Base-by-base conservation (phyloP, 1,140 invertebrate species). In the Lucilia cuprina region DNA sequence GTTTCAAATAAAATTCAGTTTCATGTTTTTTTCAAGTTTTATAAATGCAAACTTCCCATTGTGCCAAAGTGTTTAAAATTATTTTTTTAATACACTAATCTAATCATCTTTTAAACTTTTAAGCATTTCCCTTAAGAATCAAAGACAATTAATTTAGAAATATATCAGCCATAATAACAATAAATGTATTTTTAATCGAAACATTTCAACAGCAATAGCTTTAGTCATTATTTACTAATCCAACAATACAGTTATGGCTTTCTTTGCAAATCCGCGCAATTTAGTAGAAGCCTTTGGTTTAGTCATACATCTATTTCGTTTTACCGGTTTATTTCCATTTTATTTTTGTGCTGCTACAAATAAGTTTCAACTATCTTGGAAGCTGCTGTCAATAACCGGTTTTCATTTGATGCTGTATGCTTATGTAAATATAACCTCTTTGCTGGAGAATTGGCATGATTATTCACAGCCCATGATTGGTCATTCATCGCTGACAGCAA, bases 391-490 rank as follows among this genome's bases (percentile, higher is more conserved):
- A 13, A n/a, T 49, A 4, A 80, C 41, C 17, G 2, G 50, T 17
- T 21, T 80, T 0, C 77, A 80, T 80, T 10, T 80, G 41, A 12
- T 13, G 9, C 21, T 80, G 2, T 80, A 21, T 41, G 47, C 41
- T 21, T 80, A 80, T 80, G 77, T 80, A 19, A 80, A 80, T 80
- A 17, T 80, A 12, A 80, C 41, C 9, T 49, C 77, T 4, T 13
- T 80, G n/a, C 17, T 49, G 41, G 77, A 80, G 19, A 80, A 49
- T 49, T 80, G 77, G 77, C n/a, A 80, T 0, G 19, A 80, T 14
- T 80, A 49, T 50, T 21, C 41, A 2, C 77, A 80, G 14, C 77
- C 77, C n/a, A 80, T 80, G 77, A 19, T 25, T 25, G 77, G 77
- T 10, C 41, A 80, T 49, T 80, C 77, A 1, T 80, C 77, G 0